phyloP scores from a whole-genome alignment of 2,113 vertebrate species.

The Eudyptes chrysolophus region DNA sequence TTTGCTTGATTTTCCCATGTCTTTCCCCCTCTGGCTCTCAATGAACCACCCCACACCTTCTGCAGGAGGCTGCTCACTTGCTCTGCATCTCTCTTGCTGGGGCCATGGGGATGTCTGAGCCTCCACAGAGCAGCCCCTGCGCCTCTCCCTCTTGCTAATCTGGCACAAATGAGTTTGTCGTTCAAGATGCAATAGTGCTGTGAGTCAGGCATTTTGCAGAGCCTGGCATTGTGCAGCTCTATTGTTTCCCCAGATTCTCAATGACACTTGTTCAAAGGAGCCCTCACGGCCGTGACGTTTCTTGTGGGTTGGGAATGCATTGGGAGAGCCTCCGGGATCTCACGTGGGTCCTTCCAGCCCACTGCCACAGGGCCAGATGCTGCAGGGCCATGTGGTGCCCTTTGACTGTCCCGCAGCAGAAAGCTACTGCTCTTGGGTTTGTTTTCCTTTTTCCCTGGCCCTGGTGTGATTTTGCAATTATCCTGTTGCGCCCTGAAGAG shows the following conservation, averaged over 20 bases:
- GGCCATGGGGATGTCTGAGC: accelerated
- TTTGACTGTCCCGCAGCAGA: not conserved
- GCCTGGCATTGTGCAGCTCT: not conserved
- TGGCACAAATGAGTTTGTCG: not conserved
- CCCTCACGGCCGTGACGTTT: accelerated
- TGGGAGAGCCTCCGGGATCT: not conserved
- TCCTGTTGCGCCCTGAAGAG: not conserved
- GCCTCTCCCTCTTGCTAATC: not conserved
- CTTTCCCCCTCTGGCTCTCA: not conserved
- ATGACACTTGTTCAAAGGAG: not conserved
- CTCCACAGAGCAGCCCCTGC: not conserved
- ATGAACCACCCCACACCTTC: not conserved
- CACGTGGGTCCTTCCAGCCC: not conserved
- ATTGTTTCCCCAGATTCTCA: not conserved
- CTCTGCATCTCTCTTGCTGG: not conserved
- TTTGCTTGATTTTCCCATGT: not conserved
- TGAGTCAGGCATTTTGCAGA: not conserved
- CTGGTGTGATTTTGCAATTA: not conserved
- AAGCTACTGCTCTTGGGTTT: not conserved
- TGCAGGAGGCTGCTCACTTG: not conserved
- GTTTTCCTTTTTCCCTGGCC: not conserved
- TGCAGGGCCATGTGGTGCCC: not conserved
- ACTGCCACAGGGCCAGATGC: not conserved
- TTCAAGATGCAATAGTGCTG: accelerated
- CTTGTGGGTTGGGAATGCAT: not conserved